A percentile compares a stretch with the other conserved stretches of the same genome.
Conservation (phyloP, 1,140 invertebrate species). For the Paramacrobiotus metropolitanus region DNA sequence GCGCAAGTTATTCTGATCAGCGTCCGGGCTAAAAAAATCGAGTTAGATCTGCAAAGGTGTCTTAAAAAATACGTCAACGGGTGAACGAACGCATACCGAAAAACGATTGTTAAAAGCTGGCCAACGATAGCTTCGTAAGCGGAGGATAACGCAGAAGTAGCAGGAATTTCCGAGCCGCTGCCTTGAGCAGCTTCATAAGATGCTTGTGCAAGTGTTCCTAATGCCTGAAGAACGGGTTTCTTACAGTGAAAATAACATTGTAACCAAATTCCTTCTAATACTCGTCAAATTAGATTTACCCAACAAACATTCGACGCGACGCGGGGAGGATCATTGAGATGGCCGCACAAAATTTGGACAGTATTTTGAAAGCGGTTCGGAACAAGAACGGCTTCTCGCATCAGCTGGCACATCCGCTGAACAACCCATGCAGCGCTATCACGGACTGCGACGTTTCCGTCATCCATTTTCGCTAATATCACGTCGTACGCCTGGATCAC, state of each 20-base stretch:
- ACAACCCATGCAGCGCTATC: conserved; percentile 97
- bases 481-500: conserved; percentile 90
- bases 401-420: conserved; percentile 85
- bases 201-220: conserved; percentile 87
- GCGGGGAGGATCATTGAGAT: conserved; percentile 61
- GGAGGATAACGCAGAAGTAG: conserved; percentile 73
- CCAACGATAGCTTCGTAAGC: conserved; percentile 77
- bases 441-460: conserved; percentile 66
- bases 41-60: too few relatives aligned
- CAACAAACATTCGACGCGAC: conserved; percentile 98
- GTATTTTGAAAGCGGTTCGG: conserved; percentile 53
- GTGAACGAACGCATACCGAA: conserved; percentile 11
- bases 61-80: too few relatives aligned
- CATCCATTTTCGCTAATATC: conserved; percentile 76
- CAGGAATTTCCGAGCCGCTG: conserved; percentile 47
- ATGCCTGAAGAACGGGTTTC: conserved; percentile 37
- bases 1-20: conserved; percentile 53
- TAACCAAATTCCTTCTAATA: too few relatives aligned
- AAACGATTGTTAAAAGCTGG: conserved; percentile 5
- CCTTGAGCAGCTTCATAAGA: conserved; percentile 52
- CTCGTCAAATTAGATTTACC: conserved; percentile 25
- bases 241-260: too few relatives aligned
- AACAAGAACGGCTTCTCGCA: conserved; percentile 85
- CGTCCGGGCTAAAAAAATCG: conserved; percentile 27
- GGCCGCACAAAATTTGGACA: conserved; percentile 63